Evolutionary conservation across 2,888 invertebrate genomes (phyloP).

Genomic region (Iselma pallidipennis): DNA sequence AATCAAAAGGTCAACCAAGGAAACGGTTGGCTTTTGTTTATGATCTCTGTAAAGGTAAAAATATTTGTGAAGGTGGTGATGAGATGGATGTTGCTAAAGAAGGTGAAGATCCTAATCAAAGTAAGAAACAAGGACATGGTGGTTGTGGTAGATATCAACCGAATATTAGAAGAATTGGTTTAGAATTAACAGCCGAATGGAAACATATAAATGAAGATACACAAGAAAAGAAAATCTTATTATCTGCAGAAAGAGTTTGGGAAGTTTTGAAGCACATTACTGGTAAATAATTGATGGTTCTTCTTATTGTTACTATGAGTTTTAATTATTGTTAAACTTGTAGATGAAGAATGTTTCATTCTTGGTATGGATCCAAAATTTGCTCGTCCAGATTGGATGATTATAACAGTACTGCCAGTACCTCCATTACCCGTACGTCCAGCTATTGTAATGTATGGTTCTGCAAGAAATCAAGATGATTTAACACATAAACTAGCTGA

Average conservation of each 20-base stretch:
- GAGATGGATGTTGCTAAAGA: slow-evolving; percentile 93
- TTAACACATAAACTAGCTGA: slow-evolving; percentile 98
- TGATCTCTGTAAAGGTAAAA: slow-evolving; percentile 97
- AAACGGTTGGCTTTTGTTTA: slow-evolving; percentile 95
- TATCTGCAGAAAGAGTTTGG: slow-evolving; percentile 95
- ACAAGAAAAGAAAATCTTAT: slow-evolving; percentile 91
- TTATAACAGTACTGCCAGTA: slow-evolving; percentile 95
- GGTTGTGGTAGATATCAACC: slow-evolving; percentile 99
- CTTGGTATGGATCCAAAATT: slow-evolving; percentile 96
- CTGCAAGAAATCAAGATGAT: slow-evolving; percentile 98
- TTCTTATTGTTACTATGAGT: no score
- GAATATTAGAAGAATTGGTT: slow-evolving; percentile 82
- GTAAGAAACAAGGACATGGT: slow-evolving; percentile 77
- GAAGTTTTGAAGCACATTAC: slow-evolving; percentile 95
- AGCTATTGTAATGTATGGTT: slow-evolving; percentile 99
- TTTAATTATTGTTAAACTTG: slow-evolving; percentile 30
- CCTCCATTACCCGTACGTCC: slow-evolving; percentile 96
- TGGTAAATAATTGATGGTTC: slow-evolving; percentile 53
- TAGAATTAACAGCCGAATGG: slow-evolving; percentile 98
- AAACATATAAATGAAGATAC: slow-evolving; percentile 98
- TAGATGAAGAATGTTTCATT: slow-evolving; percentile 94
- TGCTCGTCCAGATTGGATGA: slow-evolving; percentile 99
- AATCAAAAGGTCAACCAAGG: slow-evolving; percentile 95
- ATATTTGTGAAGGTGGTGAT: slow-evolving; percentile 97
- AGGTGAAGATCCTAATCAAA: slow-evolving; percentile 61